Conservation (phyloP, 1,140 invertebrate genomes). For the Bombus picipes region DNA sequence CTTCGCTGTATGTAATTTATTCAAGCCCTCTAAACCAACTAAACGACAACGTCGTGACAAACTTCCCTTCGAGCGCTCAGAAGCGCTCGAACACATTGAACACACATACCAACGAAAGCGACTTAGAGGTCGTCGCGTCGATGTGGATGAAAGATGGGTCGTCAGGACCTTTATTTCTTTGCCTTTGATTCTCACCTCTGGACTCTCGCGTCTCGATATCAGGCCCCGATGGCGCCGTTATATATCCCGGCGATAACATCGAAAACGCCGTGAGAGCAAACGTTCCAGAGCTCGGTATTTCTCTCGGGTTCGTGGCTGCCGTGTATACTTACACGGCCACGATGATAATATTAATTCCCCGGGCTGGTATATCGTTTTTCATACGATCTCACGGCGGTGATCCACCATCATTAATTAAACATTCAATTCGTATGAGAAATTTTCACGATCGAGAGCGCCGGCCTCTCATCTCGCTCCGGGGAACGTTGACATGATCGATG, state of each 20-base stretch:
- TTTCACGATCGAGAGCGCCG: constrained; percentile 18
- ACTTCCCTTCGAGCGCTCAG: no score
- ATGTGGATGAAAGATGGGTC: constrained; percentile 39
- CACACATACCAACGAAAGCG: not conserved
- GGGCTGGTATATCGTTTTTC: constrained; percentile 45
- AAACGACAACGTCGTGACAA: no score
- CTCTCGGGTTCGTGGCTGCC: not conserved
- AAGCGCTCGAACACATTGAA: not conserved
- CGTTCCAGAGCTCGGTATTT: constrained; percentile 10
- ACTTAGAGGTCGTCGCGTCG: not conserved
- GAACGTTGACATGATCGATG: constrained; percentile 30
- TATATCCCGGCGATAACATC: constrained; percentile 64
- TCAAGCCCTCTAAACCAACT: not conserved
- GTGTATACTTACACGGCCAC: constrained; percentile 39
- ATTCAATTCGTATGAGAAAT: constrained; percentile 51
- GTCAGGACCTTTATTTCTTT: constrained; percentile 4
- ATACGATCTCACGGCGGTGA: constrained; percentile 17
- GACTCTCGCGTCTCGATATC: constrained; percentile 56
- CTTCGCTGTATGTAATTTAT: no score
- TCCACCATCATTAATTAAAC: constrained; percentile 60
- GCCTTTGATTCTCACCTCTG: constrained; percentile 55
- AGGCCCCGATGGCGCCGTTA: constrained; percentile 62
- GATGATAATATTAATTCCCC: constrained; percentile 60
- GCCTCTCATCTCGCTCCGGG: not conserved
- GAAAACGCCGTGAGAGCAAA: constrained; percentile 58